A percentile compares a stretch with the other conserved stretches of the same genome.
Conservation (phyloP, 2,797 vertebrate genomes). For the Sphaeramia orbicularis region DNA sequence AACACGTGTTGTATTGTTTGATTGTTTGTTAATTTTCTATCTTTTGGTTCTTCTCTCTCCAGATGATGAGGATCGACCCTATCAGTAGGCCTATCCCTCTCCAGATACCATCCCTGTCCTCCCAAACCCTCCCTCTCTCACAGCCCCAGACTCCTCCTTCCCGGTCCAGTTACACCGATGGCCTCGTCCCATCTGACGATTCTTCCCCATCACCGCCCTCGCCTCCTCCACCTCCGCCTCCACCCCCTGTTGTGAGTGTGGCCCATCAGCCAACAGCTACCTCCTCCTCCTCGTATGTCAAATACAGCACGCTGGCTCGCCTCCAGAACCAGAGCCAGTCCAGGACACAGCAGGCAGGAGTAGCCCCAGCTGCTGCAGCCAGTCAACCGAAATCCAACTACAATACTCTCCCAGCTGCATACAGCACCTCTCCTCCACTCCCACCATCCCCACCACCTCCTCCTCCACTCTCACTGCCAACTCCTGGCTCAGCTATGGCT, state of each 20-base stretch:
- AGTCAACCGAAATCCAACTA: constrained; percentile 81
- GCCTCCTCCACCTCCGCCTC: constrained; percentile 72
- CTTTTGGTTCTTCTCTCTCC: constrained; percentile 24
- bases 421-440: constrained; percentile 55
- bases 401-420: constrained; percentile 76
- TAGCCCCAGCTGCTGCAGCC: constrained; percentile 31
- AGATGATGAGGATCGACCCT: constrained; percentile 85
- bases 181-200: constrained; percentile 77
- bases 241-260: constrained; percentile 56
- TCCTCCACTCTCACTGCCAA: constrained; percentile 80
- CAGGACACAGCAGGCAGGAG: constrained; percentile 13
- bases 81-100: constrained; percentile 88
- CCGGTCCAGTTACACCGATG: constrained; percentile 81
- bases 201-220: constrained; percentile 74
- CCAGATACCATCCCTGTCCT: constrained; percentile 81
- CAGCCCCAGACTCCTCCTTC: constrained; percentile 85
- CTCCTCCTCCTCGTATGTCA: constrained; percentile 85
- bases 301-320: constrained; percentile 93
- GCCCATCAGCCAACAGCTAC: constrained; percentile 72
- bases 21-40: constrained; percentile 4
- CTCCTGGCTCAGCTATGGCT: constrained; percentile 89
- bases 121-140: constrained; percentile 62
- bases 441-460: constrained; percentile 86
- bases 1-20: not conserved
- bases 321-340: constrained; percentile 85